Conservation (phyloP, 2,113 vertebrate genomes). For the Chaenogobius annularis region DNA sequence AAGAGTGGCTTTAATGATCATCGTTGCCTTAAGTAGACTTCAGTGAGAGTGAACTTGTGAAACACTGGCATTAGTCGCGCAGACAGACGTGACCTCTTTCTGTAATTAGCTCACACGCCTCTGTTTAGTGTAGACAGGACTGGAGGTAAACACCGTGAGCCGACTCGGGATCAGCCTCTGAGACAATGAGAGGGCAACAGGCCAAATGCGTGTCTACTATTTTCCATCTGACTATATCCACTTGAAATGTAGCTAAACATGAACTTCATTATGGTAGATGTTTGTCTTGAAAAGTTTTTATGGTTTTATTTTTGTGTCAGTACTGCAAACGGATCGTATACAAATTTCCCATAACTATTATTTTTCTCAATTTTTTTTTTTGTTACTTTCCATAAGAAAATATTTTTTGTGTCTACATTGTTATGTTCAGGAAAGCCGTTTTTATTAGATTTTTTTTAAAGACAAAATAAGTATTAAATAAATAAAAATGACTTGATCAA, state of each 20-base stretch:
- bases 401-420: too few relatives aligned
- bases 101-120: slow-evolving; percentile 62
- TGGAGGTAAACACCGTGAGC: slow-evolving; percentile 30
- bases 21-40: background rate
- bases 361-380: too few relatives aligned
- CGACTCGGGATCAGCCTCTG: slow-evolving; percentile 17
- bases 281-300: background rate
- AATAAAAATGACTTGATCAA: too few relatives aligned
- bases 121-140: slow-evolving; percentile 36
- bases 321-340: too few relatives aligned
- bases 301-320: too few relatives aligned
- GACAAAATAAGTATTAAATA: too few relatives aligned
- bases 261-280: background rate
- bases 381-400: too few relatives aligned
- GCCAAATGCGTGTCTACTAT: background rate
- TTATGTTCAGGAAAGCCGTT: too few relatives aligned
- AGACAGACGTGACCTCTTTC: slow-evolving; percentile 45
- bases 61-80: slow-evolving; percentile 27
- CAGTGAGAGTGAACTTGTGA: slow-evolving; percentile 7
- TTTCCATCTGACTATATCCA: background rate
- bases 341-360: too few relatives aligned
- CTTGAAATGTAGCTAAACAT: background rate
- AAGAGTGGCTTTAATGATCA: background rate
- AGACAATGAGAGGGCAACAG: slow-evolving; percentile 9
- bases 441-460: too few relatives aligned